Conservation (phyloP, 2,888 invertebrate species). For the Drosophila trichaetosa region DNA sequence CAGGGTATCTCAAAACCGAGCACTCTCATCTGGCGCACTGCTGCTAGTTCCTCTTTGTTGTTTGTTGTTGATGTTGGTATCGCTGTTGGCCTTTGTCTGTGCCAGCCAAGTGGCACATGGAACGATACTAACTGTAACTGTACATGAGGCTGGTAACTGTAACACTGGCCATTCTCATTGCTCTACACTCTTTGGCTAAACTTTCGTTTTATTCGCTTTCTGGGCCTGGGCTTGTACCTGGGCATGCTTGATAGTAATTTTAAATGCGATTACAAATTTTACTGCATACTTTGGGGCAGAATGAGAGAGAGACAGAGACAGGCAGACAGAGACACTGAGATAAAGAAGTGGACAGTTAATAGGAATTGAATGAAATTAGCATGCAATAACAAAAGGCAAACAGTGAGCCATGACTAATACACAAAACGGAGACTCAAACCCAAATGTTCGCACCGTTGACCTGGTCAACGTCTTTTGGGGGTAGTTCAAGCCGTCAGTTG, state of each 20-base stretch:
- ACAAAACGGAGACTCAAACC: constrained; percentile 26
- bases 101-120: constrained; percentile 28
- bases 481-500: constrained; percentile 57
- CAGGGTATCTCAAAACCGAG: not conserved
- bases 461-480: constrained; percentile 59
- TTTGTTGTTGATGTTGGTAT: not conserved
- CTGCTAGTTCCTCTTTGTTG: not conserved
- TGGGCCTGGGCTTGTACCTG: not conserved
- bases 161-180: constrained; percentile 22
- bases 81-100: constrained; percentile 21
- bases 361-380: constrained; percentile 58
- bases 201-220: constrained; percentile 19
- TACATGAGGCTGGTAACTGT: constrained; percentile 9
- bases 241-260: constrained; percentile 37
- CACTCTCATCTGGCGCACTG: not conserved
- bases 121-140: constrained; percentile 36
- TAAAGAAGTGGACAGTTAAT: constrained; percentile 10
- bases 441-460: constrained; percentile 26
- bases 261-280: constrained; percentile 74
- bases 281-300: constrained; percentile 66
- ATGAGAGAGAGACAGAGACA: not conserved
- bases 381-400: constrained; percentile 65
- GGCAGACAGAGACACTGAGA: not conserved
- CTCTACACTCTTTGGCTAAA: constrained; percentile 13
- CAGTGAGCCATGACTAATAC: constrained; percentile 65